Evolutionary conservation across 2,113 vertebrate species (phyloP), one percentile per base, ranked within the genome.

Genomic region (Anolis carolinensis): DNA sequence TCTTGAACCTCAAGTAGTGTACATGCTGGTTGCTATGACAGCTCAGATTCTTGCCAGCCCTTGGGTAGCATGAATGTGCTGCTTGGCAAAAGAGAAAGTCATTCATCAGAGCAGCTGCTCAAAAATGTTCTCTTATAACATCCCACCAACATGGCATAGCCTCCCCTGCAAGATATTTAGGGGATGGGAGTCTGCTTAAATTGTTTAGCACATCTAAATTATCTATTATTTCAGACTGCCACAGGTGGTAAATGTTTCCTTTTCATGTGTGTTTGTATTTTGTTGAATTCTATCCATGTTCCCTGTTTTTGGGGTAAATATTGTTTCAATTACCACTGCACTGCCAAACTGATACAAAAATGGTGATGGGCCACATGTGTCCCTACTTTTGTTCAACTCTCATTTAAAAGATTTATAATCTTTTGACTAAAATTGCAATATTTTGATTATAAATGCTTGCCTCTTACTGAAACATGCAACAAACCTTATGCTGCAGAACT

Each of bases 21-120:
- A 85, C 86, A 21, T 79, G 77, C 79, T 77, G 85, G 94, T 93
- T 93, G 83, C 92, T 89, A 93, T 95, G 92, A 79, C 92, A 79
- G 86, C 92, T 84, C 59, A 70, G 77, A n/a, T 71, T 55, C 36
- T 71, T 11, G 50, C 59, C 39, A 72, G 25, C 68, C 83, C 79
- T 85, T 50, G 71, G 63, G 79, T 70, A 76, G 75, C 30, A 55
- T 44, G 50, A 86, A 89, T 50, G 68, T 68, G 48, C 74, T 81
- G 21, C 7, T n/a, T 50, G 63, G 76, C 84, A 59, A 81, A 89
- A 75, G 76, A 30, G 32, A 82, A 55, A 71, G 76, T 79, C 55
- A 23, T 90, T 89, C 91, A 63, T 85, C 86, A 78, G 86, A 75
- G 34, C n/a, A 88, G 87, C 39, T 63, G 80, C 87, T 72, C 70